Percentiles rank a stretch among this genome's conserved stretches.
These are phyloP conservation scores for Chymomyza caudatula DNA, from an alignment of 2,888 invertebrate genomes.

Conservation along the genomic window DNA sequence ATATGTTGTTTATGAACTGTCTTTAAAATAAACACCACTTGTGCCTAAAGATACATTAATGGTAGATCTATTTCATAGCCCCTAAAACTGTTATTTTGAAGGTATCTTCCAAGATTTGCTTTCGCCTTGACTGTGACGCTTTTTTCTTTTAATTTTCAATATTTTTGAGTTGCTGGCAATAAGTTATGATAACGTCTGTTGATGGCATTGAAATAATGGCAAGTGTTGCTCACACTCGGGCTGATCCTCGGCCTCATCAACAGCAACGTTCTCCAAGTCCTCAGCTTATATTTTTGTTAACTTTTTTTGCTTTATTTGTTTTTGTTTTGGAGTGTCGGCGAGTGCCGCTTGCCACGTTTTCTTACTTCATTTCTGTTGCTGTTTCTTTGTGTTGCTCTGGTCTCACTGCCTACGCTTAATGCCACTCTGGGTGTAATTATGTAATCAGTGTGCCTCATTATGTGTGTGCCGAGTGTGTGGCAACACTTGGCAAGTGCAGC, in stretches of 20 bases:
- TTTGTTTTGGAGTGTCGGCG: slow-evolving; percentile 39
- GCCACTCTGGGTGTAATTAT: slow-evolving; percentile 43
- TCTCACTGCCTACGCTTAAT: not conserved
- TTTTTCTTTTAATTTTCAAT: no score
- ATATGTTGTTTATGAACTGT: no score
- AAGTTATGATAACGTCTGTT: not conserved
- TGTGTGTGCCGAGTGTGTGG: slow-evolving; percentile 27
- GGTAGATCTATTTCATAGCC: no score
- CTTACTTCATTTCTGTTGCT: slow-evolving; percentile 53
- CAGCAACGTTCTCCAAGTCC: not conserved
- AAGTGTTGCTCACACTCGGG: slow-evolving; percentile 9
- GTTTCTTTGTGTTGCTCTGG: no score
- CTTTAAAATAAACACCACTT: no score
- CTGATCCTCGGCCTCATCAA: not conserved
- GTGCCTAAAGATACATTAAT: no score
- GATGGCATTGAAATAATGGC: not conserved
- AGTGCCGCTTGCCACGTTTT: slow-evolving; percentile 46
- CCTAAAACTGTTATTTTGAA: no score
- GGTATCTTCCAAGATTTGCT: no score
- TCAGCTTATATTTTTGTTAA: slow-evolving; percentile 18
- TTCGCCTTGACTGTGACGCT: no score
- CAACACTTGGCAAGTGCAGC: slow-evolving; percentile 46
- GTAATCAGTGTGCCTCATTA: slow-evolving; percentile 69
- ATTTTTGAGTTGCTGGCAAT: no score
- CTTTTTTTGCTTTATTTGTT: not conserved